Evolutionary conservation across 1,140 invertebrate genomes (phyloP), one percentile per base, ranked within the genome.

Genomic region (Aporrectodea caliginosa): DNA sequence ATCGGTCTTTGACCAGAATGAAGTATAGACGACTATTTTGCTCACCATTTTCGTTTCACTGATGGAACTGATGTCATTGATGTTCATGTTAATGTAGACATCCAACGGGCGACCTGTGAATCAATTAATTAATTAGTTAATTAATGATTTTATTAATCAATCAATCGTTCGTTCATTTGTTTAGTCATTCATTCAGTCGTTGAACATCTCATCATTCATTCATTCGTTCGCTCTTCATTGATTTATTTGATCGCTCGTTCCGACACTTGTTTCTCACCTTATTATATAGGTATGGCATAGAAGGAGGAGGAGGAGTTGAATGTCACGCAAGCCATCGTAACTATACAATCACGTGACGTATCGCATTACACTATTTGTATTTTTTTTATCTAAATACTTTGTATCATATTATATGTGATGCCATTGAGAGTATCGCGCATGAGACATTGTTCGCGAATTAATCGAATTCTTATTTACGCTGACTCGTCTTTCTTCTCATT

Each of bases 21-120:
- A 6, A 58, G 43, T 12, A 58, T 12, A 58, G 22, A 58, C 6
- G 43, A 22, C 6, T 22, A 22, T 22, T 72, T 72, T 70, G 1
- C 77, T 31, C 22, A 78, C 77, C 77, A 78, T 78, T 22, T 78
- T 31, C 30, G 68, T 58, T 34, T 78, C 77, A 34, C 32, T 70
- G 14, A 78, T 72, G 29, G 77, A 71, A 68, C 77, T 78, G 77
- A 78, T 78, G 33, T 72, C 77, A 32, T 78, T 78, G 31, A 78
- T 71, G 69, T 78, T 70, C 27, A 78, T 69, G 77, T 33, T 29
- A 32, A 78, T 35, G 69, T 12, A 70, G 69, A 78, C 58, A 2
- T 29, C 32, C 1, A 72, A 30, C 22, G 69, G 68, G 43, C 22
- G 31, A 33, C 77, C 77, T 78, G 77, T 12, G 27, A 58, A 1